Evolutionary conservation across 1,140 invertebrate species (phyloP).

Genomic region (Druon quercuslanigerum): DNA sequence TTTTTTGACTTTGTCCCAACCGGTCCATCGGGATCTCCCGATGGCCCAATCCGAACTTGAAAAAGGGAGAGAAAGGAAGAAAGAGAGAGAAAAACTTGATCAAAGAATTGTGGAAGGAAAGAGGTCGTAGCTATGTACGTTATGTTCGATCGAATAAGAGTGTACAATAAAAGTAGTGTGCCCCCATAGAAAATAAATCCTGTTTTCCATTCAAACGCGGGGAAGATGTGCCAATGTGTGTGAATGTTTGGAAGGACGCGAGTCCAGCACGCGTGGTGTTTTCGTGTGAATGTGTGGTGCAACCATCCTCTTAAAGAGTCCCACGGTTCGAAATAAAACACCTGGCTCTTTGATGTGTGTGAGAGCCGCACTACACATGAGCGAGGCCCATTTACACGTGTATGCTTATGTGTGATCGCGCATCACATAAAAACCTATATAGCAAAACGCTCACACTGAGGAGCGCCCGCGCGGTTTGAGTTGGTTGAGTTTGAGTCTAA

Average conservation of each 20-base stretch:
- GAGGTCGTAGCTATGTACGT: constrained; percentile 51
- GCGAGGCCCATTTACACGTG: background rate
- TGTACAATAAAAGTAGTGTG: constrained; percentile 67
- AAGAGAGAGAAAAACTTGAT: constrained; percentile 45
- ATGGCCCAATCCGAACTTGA: background rate
- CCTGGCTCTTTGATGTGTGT: constrained; percentile 63
- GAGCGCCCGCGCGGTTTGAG: constrained; percentile 27
- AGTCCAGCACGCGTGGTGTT: constrained; percentile 39
- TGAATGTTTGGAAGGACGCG: constrained; percentile 38
- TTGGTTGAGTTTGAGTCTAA: too few species aligned
- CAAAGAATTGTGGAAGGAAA: constrained; percentile 47
- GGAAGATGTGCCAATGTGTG: constrained; percentile 48
- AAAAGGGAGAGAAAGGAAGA: constrained; percentile 31
- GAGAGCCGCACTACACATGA: background rate
- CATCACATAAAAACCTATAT: constrained; percentile 20
- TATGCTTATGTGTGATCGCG: constrained; percentile 19
- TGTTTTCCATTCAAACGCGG: constrained; percentile 70
- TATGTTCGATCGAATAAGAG: constrained; percentile 67
- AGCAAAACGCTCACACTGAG: too few species aligned
- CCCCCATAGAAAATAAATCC: constrained; percentile 67
- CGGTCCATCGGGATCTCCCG: too few species aligned
- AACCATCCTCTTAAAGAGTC: constrained; percentile 70
- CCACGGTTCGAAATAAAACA: constrained; percentile 72
- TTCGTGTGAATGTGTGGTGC: constrained; percentile 55
- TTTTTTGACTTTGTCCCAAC: too few species aligned